Base-by-base conservation (phyloP, 2,888 invertebrate genomes). In the Latrodectus hesperus region DNA sequence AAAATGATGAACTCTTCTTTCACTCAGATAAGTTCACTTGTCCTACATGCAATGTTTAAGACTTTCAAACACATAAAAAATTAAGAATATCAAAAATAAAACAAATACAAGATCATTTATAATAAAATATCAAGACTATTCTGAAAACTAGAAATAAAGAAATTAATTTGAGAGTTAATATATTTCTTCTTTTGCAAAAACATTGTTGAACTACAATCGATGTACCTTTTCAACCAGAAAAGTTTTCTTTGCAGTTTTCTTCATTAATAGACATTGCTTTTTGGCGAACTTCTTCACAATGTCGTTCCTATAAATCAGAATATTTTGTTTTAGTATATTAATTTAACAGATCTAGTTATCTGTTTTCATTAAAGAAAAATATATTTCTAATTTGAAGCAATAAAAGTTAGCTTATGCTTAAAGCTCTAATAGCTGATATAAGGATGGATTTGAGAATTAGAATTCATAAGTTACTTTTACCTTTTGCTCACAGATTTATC, bases 231-330 rank as follows among this genome's bases (percentile, higher is more conserved):
- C 76, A 88, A 83, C 87, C 87, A n/a, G 87, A 88, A 22, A 83
- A 82, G 64, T 82, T 88, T 79, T 88, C 87, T 70, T 83, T 88
- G 74, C 77, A 84, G 22, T 84, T 84, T 75, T 83, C 84, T n/a
- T 83, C 84, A 71, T 64, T 78, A 17, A 83, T 65, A 53, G 88
- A 88, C 65, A 65, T 64, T 9, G 88, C 88, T 79, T 88, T 88
- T 70, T 82, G 88, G 52, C 88, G 89, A 22, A 86, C 89, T 74
- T 77, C 80, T 73, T 81, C 89, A 16, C 82, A 73, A 53, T 89
- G 87, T 64, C 89, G 84, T 55, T 89, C 87, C 86, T 89, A 64
- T 9, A 79, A 73, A 22, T n/a, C 71, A 67, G 65, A 53, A 26
- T 26, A 53, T 52, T 2, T 9, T 52, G 26, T 10, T 52, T 38